Evolutionary conservation across 2,797 vertebrate species (phyloP).

Genomic region (Sebastes miniatus): DNA sequence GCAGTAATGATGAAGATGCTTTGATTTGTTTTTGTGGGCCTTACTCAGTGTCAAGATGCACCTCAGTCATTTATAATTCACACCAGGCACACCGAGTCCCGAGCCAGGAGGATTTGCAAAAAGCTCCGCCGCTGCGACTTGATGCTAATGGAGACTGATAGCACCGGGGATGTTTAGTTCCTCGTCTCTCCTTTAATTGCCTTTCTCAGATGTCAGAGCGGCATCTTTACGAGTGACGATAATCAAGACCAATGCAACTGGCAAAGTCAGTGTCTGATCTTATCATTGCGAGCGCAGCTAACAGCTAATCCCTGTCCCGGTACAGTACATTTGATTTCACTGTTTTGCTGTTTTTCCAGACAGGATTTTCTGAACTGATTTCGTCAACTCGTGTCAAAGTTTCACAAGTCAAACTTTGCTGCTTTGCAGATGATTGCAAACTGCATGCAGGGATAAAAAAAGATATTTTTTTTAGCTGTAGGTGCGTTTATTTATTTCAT

Average conservation of each 20-base stretch:
- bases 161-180: conserved; percentile 46
- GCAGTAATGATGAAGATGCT: background rate
- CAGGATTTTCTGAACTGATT: conserved; percentile 8
- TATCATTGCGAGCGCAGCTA: background rate
- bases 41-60: background rate
- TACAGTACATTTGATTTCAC: conserved; percentile 32
- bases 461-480: conserved; percentile 4
- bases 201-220: conserved; percentile 52
- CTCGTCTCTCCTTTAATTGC: conserved; percentile 45
- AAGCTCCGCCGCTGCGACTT: conserved; percentile 1
- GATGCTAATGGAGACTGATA: conserved; percentile 43
- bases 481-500: background rate
- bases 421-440: background rate
- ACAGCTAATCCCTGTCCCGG: conserved; percentile 30
- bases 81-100: background rate
- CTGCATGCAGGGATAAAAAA: background rate
- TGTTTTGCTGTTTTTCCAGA: background rate
- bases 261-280: conserved; percentile 26
- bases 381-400: background rate
- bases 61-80: conserved; percentile 30
- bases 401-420: background rate
- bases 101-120: conserved; percentile 42
- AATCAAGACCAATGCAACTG: conserved; percentile 37
- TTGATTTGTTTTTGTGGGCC: background rate
- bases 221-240: conserved; percentile 45